These are phyloP conservation scores for Cyanocitta stelleri DNA, from an alignment of 2,113 vertebrate species.

Conservation along the genomic window DNA sequence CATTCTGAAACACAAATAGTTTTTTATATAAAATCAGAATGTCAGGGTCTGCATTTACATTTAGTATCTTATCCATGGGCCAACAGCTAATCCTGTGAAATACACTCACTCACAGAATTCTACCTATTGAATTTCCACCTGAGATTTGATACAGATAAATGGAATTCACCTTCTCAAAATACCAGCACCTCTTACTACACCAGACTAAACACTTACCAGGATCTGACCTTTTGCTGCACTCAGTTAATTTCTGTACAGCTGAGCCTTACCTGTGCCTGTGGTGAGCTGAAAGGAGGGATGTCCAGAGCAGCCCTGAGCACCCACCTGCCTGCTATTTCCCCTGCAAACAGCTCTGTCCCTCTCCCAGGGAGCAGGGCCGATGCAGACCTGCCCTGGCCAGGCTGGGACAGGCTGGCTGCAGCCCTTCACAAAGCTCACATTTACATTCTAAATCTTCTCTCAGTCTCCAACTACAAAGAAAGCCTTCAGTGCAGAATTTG, in stretches of 20 bases:
- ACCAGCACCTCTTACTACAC: neutral
- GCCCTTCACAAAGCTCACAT: constrained; percentile 5
- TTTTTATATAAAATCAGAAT: neutral
- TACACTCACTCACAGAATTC: neutral
- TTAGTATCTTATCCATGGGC: neutral
- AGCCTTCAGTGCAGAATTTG: neutral
- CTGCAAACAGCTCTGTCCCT: neutral
- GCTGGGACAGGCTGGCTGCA: neutral
- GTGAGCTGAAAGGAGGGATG: neutral
- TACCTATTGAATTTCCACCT: neutral
- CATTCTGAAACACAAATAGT: neutral
- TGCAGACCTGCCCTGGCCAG: neutral
- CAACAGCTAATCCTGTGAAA: neutral
- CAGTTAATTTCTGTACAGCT: neutral
- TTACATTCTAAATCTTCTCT: neutral
- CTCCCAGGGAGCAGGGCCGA: neutral
- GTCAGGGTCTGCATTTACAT: neutral
- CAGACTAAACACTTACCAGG: neutral
- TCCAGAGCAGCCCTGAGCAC: neutral
- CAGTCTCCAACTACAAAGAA: neutral
- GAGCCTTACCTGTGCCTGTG: neutral
- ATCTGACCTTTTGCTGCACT: neutral
- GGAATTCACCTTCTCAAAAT: neutral
- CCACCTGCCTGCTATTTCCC: neutral
- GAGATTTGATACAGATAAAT: neutral